phyloP scores from a whole-genome alignment of 2,888 invertebrate species.

The Chesias legatella region DNA sequence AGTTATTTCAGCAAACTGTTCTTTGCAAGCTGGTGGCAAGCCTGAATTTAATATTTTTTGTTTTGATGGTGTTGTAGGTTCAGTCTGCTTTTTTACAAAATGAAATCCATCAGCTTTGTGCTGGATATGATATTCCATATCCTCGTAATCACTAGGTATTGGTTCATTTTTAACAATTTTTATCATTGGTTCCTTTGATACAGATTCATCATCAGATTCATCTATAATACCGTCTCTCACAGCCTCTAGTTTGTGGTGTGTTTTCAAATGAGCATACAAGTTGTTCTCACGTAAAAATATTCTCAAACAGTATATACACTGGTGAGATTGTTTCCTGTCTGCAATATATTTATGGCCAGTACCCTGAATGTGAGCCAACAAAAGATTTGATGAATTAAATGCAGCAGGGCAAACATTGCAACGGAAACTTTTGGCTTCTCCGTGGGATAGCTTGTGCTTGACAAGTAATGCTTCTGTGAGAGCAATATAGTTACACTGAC shows the following conservation, averaged over 20 bases:
- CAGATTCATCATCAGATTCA: slow-evolving; percentile 72
- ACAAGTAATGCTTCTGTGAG: slow-evolving; percentile 85
- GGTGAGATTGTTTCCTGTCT: slow-evolving; percentile 69
- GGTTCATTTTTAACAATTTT: slow-evolving; percentile 54
- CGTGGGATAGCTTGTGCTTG: slow-evolving; percentile 85
- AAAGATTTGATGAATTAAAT: slow-evolving; percentile 62
- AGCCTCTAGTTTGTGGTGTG: slow-evolving; percentile 83
- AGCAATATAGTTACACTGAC: slow-evolving; percentile 87
- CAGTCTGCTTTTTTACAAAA: slow-evolving; percentile 41
- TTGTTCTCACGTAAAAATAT: slow-evolving; percentile 84
- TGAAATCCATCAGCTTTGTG: slow-evolving; percentile 47
- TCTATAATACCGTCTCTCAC: slow-evolving; percentile 84
- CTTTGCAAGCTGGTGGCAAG: slow-evolving; percentile 36
- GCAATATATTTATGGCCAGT: slow-evolving; percentile 76
- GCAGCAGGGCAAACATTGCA: slow-evolving; percentile 80
- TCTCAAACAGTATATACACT: slow-evolving; percentile 88
- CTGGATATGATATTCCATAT: slow-evolving; percentile 56
- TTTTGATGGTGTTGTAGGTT: slow-evolving; percentile 37
- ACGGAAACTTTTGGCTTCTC: slow-evolving; percentile 51
- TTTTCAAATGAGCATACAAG: slow-evolving; percentile 86
- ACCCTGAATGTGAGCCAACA: slow-evolving; percentile 76
- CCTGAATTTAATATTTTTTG: slow-evolving; percentile 69
- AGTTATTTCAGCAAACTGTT: slow-evolving; percentile 28
- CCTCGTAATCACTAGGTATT: slow-evolving; percentile 47
- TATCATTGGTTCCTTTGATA: slow-evolving; percentile 21